Evolutionary conservation across 2,797 vertebrate genomes (phyloP).

Genomic region (Gallinago nigripennis): DNA sequence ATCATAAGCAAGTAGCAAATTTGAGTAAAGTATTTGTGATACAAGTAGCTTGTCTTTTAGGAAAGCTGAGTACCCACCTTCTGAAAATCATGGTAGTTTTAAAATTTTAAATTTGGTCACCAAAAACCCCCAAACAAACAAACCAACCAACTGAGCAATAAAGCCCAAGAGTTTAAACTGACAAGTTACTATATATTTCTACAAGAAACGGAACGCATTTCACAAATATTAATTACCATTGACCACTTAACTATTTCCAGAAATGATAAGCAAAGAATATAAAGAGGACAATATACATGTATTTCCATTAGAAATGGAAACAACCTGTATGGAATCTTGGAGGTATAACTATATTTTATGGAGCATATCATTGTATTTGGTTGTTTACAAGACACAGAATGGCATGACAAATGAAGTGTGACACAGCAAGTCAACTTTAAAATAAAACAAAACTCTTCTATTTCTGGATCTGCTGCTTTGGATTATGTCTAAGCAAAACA

Average conservation of each 20-base stretch:
- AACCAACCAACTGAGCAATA: not conserved
- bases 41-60: not conserved
- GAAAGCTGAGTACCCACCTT: not conserved
- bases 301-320: not conserved
- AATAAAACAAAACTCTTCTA: slow-evolving; percentile 38
- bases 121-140: not conserved
- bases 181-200: not conserved
- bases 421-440: slow-evolving; percentile 57
- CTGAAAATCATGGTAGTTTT: not conserved
- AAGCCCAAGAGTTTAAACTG: not conserved
- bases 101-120: not conserved
- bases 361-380: slow-evolving; percentile 8
- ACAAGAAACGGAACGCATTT: not conserved
- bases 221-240: not conserved
- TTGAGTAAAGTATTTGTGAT: not conserved
- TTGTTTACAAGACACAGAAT: slow-evolving; percentile 1
- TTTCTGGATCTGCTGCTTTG: slow-evolving; percentile 47
- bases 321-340: not conserved
- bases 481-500: slow-evolving; percentile 28
- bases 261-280: not conserved
- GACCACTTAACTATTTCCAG: not conserved
- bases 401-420: slow-evolving; percentile 42
- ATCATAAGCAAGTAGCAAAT: not conserved
- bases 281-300: not conserved
- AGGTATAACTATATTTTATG: not conserved